phyloP scores from a whole-genome alignment of 2,113 vertebrate genomes.

The Pomatorhinus ruficollis region DNA sequence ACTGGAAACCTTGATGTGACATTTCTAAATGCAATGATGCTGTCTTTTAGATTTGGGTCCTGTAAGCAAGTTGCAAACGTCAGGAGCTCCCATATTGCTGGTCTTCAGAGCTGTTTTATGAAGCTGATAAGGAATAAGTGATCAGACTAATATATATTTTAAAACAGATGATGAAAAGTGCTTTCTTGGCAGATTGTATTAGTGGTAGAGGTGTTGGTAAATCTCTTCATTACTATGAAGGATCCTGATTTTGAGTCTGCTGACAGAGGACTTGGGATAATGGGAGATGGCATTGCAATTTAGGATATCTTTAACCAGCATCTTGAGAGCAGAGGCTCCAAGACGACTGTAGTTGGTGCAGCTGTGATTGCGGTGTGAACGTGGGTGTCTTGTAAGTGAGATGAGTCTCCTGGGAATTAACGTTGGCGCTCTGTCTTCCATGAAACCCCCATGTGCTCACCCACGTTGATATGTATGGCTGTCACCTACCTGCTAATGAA shows the following conservation, averaged over 20 bases:
- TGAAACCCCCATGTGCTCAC: neutral
- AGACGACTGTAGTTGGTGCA: neutral
- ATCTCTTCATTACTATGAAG: neutral
- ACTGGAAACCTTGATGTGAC: conserved; percentile 40
- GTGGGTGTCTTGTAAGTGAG: neutral
- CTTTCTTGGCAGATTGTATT: neutral
- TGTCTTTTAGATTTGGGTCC: neutral
- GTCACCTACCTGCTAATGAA: neutral
- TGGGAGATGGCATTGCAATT: neutral
- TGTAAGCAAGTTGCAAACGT: neutral
- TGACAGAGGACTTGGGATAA: neutral
- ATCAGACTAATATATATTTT: neutral
- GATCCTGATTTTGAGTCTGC: neutral
- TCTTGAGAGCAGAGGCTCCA: neutral
- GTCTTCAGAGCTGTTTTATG: neutral
- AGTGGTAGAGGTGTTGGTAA: neutral
- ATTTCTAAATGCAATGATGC: neutral
- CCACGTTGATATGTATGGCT: neutral
- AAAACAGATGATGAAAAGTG: neutral
- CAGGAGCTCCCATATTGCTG: neutral
- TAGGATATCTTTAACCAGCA: neutral
- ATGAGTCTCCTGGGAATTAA: neutral
- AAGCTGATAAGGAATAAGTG: neutral
- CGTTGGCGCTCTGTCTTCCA: neutral
- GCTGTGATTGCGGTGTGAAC: neutral